phyloP scores from a whole-genome alignment of 2,888 invertebrate species.

The Plagiodera versicolora region DNA sequence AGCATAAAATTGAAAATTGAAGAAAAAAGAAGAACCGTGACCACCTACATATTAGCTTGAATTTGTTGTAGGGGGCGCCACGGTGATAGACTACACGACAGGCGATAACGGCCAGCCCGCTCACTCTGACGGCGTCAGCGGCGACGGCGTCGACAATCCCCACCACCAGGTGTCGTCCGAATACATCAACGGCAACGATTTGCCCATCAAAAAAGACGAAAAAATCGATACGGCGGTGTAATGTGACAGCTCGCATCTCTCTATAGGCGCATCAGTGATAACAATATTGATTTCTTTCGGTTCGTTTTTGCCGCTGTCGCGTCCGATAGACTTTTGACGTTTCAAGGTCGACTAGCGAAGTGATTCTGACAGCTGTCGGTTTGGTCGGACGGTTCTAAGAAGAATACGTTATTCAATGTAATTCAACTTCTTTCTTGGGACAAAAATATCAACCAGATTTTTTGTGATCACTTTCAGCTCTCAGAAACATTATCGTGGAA shows the following conservation, averaged over 20 bases:
- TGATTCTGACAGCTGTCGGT: not conserved
- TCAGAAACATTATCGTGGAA: too few species aligned
- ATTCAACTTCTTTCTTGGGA: too few species aligned
- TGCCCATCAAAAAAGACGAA: constrained; percentile 60
- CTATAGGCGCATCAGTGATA: not conserved
- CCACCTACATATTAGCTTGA: constrained; percentile 39
- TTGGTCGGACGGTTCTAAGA: not conserved
- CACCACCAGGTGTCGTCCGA: constrained; percentile 61
- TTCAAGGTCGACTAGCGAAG: not conserved
- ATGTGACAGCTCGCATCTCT: constrained; percentile 27
- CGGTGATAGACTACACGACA: constrained; percentile 55
- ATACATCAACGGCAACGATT: constrained; percentile 62
- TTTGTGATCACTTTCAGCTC: too few species aligned
- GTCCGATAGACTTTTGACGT: constrained; percentile 5
- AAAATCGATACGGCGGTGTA: constrained; percentile 65
- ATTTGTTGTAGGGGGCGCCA: constrained; percentile 55
- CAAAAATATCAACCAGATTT: too few species aligned
- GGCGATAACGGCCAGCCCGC: constrained; percentile 46
- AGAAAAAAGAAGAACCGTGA: constrained; percentile 5
- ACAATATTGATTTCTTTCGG: not conserved
- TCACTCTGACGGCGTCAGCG: constrained; percentile 43
- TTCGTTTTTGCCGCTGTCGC: not conserved
- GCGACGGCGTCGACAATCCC: constrained; percentile 56
- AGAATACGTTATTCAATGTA: too few species aligned
- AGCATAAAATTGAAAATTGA: not conserved